Conservation (phyloP, 2,113 vertebrate genomes). For the Zosterops japonicus region DNA sequence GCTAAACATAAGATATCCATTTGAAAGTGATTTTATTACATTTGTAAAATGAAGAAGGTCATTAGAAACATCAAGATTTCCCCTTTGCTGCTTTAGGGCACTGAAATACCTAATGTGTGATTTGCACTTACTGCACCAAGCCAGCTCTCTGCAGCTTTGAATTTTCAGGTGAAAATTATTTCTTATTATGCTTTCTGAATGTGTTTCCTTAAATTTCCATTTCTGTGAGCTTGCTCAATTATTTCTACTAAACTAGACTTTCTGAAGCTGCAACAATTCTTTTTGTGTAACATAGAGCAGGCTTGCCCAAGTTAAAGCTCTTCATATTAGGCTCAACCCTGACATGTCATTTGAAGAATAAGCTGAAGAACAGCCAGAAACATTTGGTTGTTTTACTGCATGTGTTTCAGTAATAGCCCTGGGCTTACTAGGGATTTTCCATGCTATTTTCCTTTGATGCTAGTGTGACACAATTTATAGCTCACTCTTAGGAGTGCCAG, state of each 20-base stretch:
- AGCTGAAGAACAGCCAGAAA: constrained; percentile 29
- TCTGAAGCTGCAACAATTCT: neutral
- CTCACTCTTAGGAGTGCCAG: neutral
- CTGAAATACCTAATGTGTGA: neutral
- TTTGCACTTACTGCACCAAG: constrained; percentile 36
- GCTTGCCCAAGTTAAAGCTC: neutral
- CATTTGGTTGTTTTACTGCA: constrained; percentile 5
- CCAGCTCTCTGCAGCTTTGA: neutral
- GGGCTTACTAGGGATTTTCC: constrained; percentile 36
- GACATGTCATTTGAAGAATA: constrained; percentile 18
- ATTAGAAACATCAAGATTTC: constrained; percentile 54
- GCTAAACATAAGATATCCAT: constrained; percentile 9
- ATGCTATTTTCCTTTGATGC: constrained; percentile 25
- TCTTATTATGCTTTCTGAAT: neutral
- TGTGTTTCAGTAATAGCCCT: constrained; percentile 22
- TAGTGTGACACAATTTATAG: constrained; percentile 16
- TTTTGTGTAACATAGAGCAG: neutral
- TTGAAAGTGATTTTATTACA: constrained; percentile 44
- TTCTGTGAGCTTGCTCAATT: neutral
- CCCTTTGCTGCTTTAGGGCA: neutral
- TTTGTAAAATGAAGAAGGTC: constrained; percentile 45
- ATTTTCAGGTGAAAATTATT: constrained; percentile 58
- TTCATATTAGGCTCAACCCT: neutral
- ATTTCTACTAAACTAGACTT: neutral
- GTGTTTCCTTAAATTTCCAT: constrained; percentile 14